A percentile compares a stretch with the other conserved stretches of the same genome.
phyloP scores from a whole-genome alignment of 2,113 vertebrate genomes.

The Cyanistes caeruleus region DNA sequence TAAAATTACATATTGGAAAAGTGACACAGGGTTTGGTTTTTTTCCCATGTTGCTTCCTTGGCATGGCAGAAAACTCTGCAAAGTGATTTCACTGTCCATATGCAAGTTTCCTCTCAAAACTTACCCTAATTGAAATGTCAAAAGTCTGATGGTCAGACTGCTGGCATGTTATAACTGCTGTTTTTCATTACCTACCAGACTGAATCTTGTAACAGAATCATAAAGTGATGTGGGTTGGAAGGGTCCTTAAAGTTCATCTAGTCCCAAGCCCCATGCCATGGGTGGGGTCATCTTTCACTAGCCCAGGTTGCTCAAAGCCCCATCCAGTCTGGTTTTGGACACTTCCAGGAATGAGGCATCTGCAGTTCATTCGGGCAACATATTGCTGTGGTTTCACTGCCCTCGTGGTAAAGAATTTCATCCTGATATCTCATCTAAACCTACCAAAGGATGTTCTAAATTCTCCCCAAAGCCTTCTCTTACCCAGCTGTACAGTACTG shows the following conservation, averaged over 20 bases:
- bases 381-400: background rate
- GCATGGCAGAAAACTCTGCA: background rate
- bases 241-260: no score
- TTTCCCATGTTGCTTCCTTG: background rate
- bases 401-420: background rate
- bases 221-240: background rate
- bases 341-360: fast-evolving
- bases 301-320: background rate
- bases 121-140: background rate
- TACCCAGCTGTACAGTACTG: background rate
- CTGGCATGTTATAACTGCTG: background rate
- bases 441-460: background rate
- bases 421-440: background rate
- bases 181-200: background rate
- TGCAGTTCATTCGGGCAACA: background rate
- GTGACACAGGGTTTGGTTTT: background rate
- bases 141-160: background rate
- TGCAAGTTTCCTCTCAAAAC: background rate
- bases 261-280: background rate
- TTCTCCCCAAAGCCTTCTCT: background rate
- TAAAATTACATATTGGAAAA: background rate
- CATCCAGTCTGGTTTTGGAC: background rate
- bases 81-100: background rate
- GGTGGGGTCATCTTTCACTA: background rate
- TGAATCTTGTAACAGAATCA: background rate